Percentiles rank a stretch among this genome's conserved stretches.
Evolutionary conservation across 2,888 invertebrate genomes (phyloP).

Genomic region (Lordiphosa andalusiaca): DNA sequence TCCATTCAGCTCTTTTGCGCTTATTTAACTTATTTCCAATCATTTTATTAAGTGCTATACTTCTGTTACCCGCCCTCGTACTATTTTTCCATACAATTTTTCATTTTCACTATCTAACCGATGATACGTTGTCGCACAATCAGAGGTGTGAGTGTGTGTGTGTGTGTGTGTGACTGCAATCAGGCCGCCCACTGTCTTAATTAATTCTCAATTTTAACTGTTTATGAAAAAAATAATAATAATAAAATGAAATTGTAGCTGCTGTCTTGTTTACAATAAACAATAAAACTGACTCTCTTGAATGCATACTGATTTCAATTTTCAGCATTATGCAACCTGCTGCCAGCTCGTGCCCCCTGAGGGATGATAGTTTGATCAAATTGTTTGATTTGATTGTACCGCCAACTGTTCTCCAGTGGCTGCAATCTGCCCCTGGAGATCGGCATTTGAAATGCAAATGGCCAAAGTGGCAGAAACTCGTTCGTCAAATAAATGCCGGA

Average conservation of each 20-base stretch:
- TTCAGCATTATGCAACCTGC: slow-evolving; percentile 13
- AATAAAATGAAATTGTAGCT: slow-evolving; percentile 32
- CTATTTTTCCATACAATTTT: slow-evolving; percentile 21
- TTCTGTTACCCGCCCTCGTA: not conserved
- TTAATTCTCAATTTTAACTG: slow-evolving; percentile 66
- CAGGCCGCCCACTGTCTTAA: slow-evolving; percentile 38
- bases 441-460: slow-evolving; percentile 63
- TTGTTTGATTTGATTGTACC: slow-evolving; percentile 21
- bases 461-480: slow-evolving; percentile 26
- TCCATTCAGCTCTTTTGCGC: too few species aligned
- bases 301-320: slow-evolving; percentile 51
- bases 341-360: not conserved
- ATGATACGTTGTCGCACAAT: slow-evolving; percentile 62
- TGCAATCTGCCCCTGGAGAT: slow-evolving; percentile 36
- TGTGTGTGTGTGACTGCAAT: too few species aligned
- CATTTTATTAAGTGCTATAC: too few species aligned
- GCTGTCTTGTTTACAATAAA: slow-evolving; percentile 51
- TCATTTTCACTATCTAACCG: slow-evolving; percentile 59
- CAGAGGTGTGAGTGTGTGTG: slow-evolving; percentile 30
- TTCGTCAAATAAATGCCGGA: slow-evolving; percentile 3
- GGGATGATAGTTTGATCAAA: slow-evolving; percentile 3
- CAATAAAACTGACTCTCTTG: slow-evolving; percentile 42
- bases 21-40: too few species aligned
- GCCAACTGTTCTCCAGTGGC: slow-evolving; percentile 17
- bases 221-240: slow-evolving; percentile 47